phyloP scores from a whole-genome alignment of 2,888 invertebrate genomes.

The Spodoptera picta region DNA sequence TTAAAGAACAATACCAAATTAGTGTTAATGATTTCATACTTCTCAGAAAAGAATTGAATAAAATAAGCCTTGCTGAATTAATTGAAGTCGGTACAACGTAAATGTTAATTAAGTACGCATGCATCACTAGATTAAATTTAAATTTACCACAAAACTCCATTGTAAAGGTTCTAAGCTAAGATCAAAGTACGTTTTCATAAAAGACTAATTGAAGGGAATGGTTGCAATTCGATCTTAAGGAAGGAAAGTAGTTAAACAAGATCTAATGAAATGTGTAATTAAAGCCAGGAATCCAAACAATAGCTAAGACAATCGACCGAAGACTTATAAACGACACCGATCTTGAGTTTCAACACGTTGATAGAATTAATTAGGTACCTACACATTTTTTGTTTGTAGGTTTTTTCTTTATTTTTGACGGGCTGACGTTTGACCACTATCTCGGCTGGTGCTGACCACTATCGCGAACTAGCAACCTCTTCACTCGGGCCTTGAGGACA shows the following conservation, averaged over 20 bases:
- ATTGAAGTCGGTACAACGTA: too few relatives aligned
- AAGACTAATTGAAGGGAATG: constrained; percentile 45
- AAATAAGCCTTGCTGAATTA: too few relatives aligned
- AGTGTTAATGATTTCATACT: too few relatives aligned
- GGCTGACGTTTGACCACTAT: too few relatives aligned
- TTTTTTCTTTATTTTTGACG: too few relatives aligned
- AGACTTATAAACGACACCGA: constrained; percentile 63
- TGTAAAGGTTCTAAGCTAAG: constrained; percentile 26
- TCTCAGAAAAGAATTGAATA: too few relatives aligned
- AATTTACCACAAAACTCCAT: background rate
- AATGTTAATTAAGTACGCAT: too few relatives aligned
- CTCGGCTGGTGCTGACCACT: too few relatives aligned
- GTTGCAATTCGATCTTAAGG: constrained; percentile 42
- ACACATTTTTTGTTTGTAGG: constrained; percentile 13
- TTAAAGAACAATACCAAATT: too few relatives aligned
- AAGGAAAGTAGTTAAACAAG: constrained; percentile 45
- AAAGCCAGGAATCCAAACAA: constrained; percentile 65
- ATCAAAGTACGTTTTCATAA: constrained; percentile 48
- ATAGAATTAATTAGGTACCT: constrained; percentile 55
- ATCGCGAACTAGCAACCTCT: too few relatives aligned
- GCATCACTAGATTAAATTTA: background rate
- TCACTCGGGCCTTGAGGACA: too few relatives aligned
- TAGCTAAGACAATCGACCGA: constrained; percentile 63
- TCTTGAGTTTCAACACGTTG: constrained; percentile 61
- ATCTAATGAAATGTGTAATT: constrained; percentile 62